Base-by-base conservation (phyloP, 1,140 invertebrate species). In the Zaprionus africanus region DNA sequence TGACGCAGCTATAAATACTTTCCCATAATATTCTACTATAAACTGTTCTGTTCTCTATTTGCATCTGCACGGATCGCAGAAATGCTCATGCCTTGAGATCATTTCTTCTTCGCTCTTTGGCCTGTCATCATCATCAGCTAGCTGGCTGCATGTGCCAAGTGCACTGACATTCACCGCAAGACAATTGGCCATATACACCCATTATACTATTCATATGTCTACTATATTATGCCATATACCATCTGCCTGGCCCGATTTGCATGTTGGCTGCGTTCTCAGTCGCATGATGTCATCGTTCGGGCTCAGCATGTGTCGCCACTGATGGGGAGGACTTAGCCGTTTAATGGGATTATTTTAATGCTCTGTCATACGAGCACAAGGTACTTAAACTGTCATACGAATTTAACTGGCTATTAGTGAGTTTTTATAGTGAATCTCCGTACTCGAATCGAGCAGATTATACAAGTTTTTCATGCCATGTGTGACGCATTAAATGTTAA, bases 71-170 rank as follows among this genome's bases (percentile, higher is more conserved):
- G 36, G 41, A 41, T 53, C 49, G 38, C 49, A 72, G 28, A 84
- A 84, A 84, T 87, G 76, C 72, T 71, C 71, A 60, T 69, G 38
- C 76, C 86, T 86, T 87, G 82, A 86, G 82, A 86, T 86, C 82
- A 87, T 74, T 76, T 34, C 31, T 34, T 11, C 31, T 34, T 62
- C 43, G 60, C 57, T 53, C 19, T 38, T 53, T 28, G 58, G 41
- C 43, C 54, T 34, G 78, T 63, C 75, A 60, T 76, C 78, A 80
- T 64, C 38, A 61, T 34, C 12, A 58, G 60, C 43, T 15, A 11
- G 26, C 53, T 28, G 62, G 70, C 56, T 81, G 68, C 77, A 79
- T 79, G 63, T 64, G 63, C 70, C 81, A 88, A 88, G 81, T 88
- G 85, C 84, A 88, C 80, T 82, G 80, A 80, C 80, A 78, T 78